These are phyloP conservation scores for Acanthopleura granulata DNA, from an alignment of 2,888 invertebrate species.

Conservation along the genomic window DNA sequence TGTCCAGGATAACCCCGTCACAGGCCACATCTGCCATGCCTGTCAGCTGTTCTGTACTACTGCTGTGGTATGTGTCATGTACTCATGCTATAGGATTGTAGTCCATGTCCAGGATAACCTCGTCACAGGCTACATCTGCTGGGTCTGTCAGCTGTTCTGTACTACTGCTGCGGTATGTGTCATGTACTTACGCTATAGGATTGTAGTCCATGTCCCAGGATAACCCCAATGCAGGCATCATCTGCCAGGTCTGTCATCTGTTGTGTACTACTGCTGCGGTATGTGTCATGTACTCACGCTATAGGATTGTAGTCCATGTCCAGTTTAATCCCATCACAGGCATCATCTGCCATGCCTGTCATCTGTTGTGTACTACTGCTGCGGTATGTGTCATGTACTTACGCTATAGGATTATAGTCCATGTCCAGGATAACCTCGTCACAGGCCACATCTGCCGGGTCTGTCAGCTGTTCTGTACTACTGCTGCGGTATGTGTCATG, in stretches of 20 bases:
- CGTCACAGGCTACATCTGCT: constrained; percentile 63
- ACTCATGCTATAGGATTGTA: too few relatives aligned
- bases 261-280: too few relatives aligned
- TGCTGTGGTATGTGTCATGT: too few relatives aligned
- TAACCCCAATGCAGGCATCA: constrained; percentile 64
- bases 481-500: too few relatives aligned
- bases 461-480: too few relatives aligned
- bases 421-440: constrained; percentile 66
- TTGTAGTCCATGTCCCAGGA: constrained; percentile 64
- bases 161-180: too few relatives aligned
- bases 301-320: constrained; percentile 58
- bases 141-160: too few relatives aligned
- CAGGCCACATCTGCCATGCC: constrained; percentile 52
- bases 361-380: too few relatives aligned
- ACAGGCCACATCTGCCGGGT: constrained; percentile 53
- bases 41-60: too few relatives aligned
- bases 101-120: constrained; percentile 50
- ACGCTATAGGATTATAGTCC: constrained; percentile 49
- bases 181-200: constrained; percentile 29
- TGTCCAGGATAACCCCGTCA: constrained; percentile 66
- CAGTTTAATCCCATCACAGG: constrained; percentile 65
- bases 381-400: constrained; percentile 11
- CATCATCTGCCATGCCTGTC: constrained; percentile 41
- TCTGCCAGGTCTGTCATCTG: constrained; percentile 31
- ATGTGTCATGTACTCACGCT: constrained; percentile 26